phyloP scores from a whole-genome alignment of 2,797 vertebrate genomes.

The Myripristis murdjan region DNA sequence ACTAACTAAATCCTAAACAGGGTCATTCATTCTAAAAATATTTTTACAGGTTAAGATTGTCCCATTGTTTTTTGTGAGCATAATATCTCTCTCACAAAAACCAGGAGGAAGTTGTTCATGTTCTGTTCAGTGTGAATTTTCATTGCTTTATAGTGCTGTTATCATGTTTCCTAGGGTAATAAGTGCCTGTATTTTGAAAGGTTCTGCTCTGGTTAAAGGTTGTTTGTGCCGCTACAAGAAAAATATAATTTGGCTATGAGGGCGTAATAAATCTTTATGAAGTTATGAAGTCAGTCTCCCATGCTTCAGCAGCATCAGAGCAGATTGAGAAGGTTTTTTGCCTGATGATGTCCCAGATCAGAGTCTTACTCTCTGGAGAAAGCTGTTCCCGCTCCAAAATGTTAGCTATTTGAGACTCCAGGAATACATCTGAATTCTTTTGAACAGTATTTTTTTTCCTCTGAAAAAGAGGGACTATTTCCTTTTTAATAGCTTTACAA shows the following conservation, averaged over 20 bases:
- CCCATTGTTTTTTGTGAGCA: not conserved
- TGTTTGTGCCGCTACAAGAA: not conserved
- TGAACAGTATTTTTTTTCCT: not conserved
- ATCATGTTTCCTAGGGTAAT: not conserved
- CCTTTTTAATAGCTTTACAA: not conserved
- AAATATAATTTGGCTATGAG: not conserved
- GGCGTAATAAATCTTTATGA: not conserved
- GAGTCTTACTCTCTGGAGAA: not conserved
- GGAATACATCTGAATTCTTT: too few relatives aligned
- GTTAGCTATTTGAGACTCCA: not conserved
- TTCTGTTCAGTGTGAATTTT: too few relatives aligned
- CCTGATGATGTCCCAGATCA: not conserved
- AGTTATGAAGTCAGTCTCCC: not conserved
- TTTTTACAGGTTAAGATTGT: too few relatives aligned
- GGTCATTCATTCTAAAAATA: too few relatives aligned
- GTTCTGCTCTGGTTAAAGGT: not conserved
- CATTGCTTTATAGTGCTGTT: not conserved
- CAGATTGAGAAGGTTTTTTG: not conserved
- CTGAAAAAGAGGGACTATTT: constrained; percentile 10
- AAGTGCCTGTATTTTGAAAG: not conserved
- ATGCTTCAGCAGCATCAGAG: not conserved
- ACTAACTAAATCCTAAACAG: too few relatives aligned
- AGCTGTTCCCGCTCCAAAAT: not conserved
- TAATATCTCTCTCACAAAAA: not conserved
- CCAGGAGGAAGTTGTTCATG: too few relatives aligned